Conservation (phyloP, 2,113 vertebrate genomes). For the Delphinus delphis region DNA sequence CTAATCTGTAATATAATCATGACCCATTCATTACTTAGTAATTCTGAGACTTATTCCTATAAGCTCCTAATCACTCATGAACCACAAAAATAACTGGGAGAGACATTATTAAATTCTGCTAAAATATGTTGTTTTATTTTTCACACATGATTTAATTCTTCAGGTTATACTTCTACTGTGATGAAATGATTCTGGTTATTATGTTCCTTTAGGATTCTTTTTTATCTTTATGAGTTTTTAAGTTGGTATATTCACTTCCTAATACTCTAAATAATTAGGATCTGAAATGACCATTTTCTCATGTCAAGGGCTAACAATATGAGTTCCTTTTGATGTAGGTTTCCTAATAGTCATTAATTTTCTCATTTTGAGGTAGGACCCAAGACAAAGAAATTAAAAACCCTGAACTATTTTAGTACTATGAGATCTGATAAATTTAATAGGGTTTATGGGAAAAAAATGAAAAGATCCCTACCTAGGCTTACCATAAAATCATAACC, state of each 20-base stretch:
- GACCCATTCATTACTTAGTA: neutral
- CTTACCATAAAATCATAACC: neutral
- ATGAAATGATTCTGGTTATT: neutral
- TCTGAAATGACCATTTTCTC: neutral
- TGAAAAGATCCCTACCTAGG: neutral
- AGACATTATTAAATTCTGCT: neutral
- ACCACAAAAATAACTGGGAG: neutral
- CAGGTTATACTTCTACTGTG: neutral
- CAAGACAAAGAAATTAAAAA: conserved; percentile 28
- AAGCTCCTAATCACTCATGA: neutral
- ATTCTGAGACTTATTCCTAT: neutral
- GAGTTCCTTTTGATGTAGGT: neutral
- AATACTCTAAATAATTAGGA: neutral
- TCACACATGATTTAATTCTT: neutral
- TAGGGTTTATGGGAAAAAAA: neutral
- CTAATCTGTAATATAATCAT: neutral
- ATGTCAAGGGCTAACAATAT: neutral
- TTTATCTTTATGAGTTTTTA: neutral
- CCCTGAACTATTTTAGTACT: neutral
- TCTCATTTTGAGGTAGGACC: neutral
- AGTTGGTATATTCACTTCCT: neutral
- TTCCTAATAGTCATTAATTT: neutral
- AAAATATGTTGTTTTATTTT: neutral
- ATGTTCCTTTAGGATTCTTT: neutral
- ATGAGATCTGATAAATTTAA: conserved; percentile 10